These are phyloP conservation scores for Lepidurus arcticus DNA, from an alignment of 1,140 invertebrate species.

Conservation along the genomic window DNA sequence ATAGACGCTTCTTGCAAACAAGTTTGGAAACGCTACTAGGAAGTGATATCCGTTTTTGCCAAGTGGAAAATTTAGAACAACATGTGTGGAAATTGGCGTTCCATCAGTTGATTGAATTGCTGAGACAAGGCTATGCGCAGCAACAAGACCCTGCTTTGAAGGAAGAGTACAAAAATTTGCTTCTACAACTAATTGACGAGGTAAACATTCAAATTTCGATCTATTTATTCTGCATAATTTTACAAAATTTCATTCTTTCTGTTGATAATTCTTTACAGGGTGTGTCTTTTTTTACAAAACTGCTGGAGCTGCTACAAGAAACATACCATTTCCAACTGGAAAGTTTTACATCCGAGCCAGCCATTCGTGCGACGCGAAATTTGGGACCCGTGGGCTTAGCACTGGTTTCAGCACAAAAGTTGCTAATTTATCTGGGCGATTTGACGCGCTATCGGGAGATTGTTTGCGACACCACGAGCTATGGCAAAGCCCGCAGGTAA, in stretches of 20 bases:
- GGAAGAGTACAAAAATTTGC: constrained; percentile 57
- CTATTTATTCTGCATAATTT: neutral
- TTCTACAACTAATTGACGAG: constrained; percentile 70
- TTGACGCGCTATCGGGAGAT: constrained; percentile 78
- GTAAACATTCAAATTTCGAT: constrained; percentile 39
- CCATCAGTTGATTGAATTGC: constrained; percentile 81
- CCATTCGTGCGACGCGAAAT: constrained; percentile 52
- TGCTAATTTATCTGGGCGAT: constrained; percentile 84
- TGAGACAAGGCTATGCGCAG: constrained; percentile 59
- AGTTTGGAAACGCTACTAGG: constrained; percentile 66
- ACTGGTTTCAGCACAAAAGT: constrained; percentile 75
- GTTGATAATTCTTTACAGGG: constrained; percentile 47
- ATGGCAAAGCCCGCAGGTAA: constrained; percentile 71
- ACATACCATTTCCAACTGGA: constrained; percentile 68
- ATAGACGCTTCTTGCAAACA: constrained; percentile 57
- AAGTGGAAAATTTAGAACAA: constrained; percentile 80
- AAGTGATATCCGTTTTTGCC: constrained; percentile 79
- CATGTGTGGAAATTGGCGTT: constrained; percentile 88
- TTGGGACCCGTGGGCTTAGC: constrained; percentile 65
- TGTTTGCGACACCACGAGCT: constrained; percentile 74
- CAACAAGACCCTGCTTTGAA: constrained; percentile 47
- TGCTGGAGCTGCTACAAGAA: constrained; percentile 65
- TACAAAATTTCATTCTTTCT: neutral
- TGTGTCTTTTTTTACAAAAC: constrained; percentile 66
- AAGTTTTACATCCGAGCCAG: constrained; percentile 49